phyloP scores from a whole-genome alignment of 2,797 vertebrate genomes.

The Acridotheres tristis region DNA sequence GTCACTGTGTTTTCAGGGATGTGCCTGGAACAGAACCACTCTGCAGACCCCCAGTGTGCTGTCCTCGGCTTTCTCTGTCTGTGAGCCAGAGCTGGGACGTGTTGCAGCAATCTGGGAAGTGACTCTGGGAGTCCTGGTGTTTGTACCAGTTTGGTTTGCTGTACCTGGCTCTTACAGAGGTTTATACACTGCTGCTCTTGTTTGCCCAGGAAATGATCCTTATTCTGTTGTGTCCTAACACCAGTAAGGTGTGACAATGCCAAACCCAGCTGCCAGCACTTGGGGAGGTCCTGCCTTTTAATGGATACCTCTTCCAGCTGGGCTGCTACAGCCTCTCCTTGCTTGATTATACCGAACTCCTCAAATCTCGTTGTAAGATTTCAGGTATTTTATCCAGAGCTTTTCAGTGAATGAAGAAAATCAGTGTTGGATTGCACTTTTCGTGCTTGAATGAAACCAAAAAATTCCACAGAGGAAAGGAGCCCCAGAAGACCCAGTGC shows the following conservation, averaged over 20 bases:
- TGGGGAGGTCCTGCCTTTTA: background rate
- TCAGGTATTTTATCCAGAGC: background rate
- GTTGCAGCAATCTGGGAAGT: background rate
- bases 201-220: background rate
- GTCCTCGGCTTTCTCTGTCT: fast-evolving
- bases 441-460: background rate
- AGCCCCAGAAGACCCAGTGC: background rate
- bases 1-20: background rate
- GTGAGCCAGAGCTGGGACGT: background rate
- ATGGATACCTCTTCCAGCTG: background rate
- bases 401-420: background rate
- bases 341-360: background rate
- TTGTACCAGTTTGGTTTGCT: background rate
- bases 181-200: background rate
- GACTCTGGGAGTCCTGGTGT: background rate
- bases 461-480: background rate
- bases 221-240: background rate
- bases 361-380: background rate
- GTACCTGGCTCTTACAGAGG: background rate
- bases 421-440: background rate
- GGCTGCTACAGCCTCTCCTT: background rate
- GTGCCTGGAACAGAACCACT: fast-evolving
- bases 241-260: fast-evolving
- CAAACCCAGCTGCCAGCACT: background rate
- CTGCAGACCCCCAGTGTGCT: fast-evolving